Conservation (phyloP, 2,888 invertebrate species). For the Parochlus steinenii region DNA sequence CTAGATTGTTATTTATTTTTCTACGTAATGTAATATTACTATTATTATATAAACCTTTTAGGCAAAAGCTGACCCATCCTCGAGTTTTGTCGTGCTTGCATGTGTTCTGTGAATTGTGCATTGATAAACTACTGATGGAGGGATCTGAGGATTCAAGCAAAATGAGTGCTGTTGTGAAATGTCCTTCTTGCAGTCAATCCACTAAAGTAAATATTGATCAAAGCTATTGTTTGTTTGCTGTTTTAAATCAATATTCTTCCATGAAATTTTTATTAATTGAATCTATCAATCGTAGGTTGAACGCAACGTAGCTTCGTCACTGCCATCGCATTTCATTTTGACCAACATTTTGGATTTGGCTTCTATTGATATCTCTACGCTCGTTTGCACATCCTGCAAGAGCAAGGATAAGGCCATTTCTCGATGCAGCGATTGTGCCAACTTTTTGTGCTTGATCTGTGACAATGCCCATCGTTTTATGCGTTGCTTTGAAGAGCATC, state of each 20-base stretch:
- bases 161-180: conserved; percentile 46
- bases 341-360: conserved; percentile 72
- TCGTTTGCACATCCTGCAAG: conserved; percentile 87
- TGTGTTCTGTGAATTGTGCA: conserved; percentile 85
- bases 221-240: not conserved
- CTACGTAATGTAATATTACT: not conserved
- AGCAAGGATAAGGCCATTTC: conserved; percentile 89
- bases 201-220: conserved; percentile 51
- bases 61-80: conserved; percentile 61
- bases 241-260: conserved; percentile 1
- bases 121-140: conserved; percentile 60
- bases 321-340: conserved; percentile 74
- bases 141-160: conserved; percentile 51
- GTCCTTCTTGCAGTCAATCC: conserved; percentile 71
- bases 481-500: conserved; percentile 92
- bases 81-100: conserved; percentile 86
- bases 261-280: conserved; percentile 4
- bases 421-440: conserved; percentile 86
- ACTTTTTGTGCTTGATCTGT: conserved; percentile 84
- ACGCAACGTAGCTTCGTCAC: conserved; percentile 57
- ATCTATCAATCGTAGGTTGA: conserved; percentile 34
- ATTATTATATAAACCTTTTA: conserved; percentile 25
- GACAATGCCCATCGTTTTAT: conserved; percentile 92
- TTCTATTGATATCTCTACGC: conserved; percentile 48
- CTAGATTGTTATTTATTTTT: not conserved